Conservation (phyloP, 2,888 invertebrate genomes). For the Clusia tigrina region DNA sequence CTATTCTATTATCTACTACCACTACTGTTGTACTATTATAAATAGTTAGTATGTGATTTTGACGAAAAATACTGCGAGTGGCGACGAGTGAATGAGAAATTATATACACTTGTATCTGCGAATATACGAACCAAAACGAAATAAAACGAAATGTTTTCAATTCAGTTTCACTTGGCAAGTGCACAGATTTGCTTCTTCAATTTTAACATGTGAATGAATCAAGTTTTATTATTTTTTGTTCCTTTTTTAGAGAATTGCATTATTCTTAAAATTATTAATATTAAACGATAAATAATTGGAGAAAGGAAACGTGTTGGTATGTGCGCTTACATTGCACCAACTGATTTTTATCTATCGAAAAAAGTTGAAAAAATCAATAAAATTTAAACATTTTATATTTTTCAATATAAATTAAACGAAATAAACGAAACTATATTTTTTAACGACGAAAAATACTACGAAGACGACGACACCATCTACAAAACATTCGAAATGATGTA, state of each 20-base stretch:
- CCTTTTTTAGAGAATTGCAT: neutral
- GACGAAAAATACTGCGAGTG: too few relatives aligned
- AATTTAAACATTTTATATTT: neutral
- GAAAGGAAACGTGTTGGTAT: neutral
- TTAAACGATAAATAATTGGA: neutral
- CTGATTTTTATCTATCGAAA: neutral
- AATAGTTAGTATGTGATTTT: too few relatives aligned
- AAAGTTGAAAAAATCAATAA: neutral
- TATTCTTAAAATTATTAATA: too few relatives aligned
- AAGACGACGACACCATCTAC: neutral
- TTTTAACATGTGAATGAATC: neutral
- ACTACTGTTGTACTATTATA: too few relatives aligned
- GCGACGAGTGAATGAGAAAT: neutral
- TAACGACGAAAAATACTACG: neutral
- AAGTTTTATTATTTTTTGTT: neutral
- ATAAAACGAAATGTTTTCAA: neutral
- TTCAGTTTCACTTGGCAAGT: slow-evolving; percentile 6
- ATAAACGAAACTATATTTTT: too few relatives aligned
- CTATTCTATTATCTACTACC: too few relatives aligned
- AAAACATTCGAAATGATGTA: neutral
- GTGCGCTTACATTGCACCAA: neutral
- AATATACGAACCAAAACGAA: neutral
- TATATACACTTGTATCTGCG: too few relatives aligned
- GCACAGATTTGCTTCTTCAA: neutral
- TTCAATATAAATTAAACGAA: neutral